Evolutionary conservation across 1,140 invertebrate genomes (phyloP), one percentile per base, ranked within the genome.

Genomic region (Octopus sinensis): DNA sequence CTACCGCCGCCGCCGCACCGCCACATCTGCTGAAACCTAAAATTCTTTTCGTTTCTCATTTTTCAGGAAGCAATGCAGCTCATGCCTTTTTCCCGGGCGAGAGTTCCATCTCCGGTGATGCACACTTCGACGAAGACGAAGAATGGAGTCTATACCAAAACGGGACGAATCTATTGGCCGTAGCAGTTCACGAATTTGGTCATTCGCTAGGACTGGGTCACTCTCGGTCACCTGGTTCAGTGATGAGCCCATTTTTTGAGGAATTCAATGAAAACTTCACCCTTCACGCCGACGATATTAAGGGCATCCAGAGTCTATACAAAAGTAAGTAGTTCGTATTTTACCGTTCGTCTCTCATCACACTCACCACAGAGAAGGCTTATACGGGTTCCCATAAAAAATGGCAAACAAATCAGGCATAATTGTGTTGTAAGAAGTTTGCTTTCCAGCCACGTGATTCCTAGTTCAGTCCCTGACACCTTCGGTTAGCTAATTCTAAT

Each of bases 271-370:
- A 43, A 43, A 43, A 43, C 30, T 43, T 43, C 30, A 92, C 94
- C 84, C 91, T 98, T 53, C 95, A 95, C 12, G 93, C 95, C 79
- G 97, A 98, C 90, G 97, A 98, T 90, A 93, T 94, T 77, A 92
- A 93, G 82, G 96, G 94, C 30, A 97, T 98, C 13, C 90, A 91
- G 84, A 84, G 84, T 68, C 82, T 92, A 6, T 92, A 92, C 30
- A 43, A 43, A 43, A 43, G 30, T 43, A 43, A 43, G 30, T 43
- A 43, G 1, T 43, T 43, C 30, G 30, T 43, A 43, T 43, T 43
- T 43, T 43, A 43, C 30, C 30, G 30, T 43, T 43, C 30, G 30
- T 43, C 30, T 43, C 30, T 43, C 30, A 43, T 43, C 30, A 43
- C 30, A 43, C 30, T 43, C 30, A 43, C 30, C 30, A 43, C 3